These are phyloP conservation scores for Eurypyga helias DNA, from an alignment of 2,113 vertebrate genomes.

Conservation along the genomic window DNA sequence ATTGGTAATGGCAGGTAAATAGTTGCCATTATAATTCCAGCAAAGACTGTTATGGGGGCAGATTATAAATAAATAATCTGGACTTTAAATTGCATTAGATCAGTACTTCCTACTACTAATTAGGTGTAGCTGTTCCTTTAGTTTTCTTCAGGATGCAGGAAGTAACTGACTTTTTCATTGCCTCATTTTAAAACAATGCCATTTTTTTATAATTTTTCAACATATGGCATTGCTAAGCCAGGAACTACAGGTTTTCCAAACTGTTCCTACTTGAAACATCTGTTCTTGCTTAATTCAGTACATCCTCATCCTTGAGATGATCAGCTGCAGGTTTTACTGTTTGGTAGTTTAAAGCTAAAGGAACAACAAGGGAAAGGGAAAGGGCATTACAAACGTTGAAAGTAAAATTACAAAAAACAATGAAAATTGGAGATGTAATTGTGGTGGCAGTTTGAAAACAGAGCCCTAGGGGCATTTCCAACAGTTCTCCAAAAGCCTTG, in stretches of 20 bases:
- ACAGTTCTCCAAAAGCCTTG: not conserved
- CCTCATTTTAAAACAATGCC: not conserved
- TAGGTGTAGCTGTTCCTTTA: not conserved
- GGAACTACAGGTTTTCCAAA: not conserved
- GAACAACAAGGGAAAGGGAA: not conserved
- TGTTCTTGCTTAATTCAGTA: not conserved
- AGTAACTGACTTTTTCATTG: not conserved
- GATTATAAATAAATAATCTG: not conserved
- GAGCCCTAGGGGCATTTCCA: not conserved
- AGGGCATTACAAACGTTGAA: not conserved
- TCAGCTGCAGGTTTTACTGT: not conserved
- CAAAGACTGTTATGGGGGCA: not conserved
- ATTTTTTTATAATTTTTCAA: not conserved
- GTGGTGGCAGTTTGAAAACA: not conserved
- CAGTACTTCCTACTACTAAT: not conserved
- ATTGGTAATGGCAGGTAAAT: not conserved
- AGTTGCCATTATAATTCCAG: not conserved
- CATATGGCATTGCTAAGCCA: not conserved
- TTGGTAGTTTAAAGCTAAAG: not conserved
- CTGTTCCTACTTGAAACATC: not conserved
- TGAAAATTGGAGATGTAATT: not conserved
- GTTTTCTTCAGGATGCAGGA: not conserved
- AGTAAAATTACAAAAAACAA: not conserved
- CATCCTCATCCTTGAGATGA: not conserved
- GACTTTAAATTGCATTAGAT: not conserved